A percentile compares a stretch with the other conserved stretches of the same genome.
Conservation (phyloP, 2,113 vertebrate species). For the Pyxicephalus adspersus region DNA sequence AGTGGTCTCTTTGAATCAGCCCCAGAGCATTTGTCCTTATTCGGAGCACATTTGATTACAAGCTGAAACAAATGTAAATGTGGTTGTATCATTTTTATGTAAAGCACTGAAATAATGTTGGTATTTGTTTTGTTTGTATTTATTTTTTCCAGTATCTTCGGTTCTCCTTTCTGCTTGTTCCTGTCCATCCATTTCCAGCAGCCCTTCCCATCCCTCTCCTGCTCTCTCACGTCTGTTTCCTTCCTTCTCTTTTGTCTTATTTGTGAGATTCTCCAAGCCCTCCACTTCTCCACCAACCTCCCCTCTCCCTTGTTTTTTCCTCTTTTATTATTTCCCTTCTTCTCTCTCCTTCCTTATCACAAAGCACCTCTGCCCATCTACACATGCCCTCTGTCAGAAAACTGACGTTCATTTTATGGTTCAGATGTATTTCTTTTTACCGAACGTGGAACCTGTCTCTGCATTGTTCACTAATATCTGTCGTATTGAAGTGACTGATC, state of each 20-base stretch:
- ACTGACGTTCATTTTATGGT: neutral
- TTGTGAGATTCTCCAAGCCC: neutral
- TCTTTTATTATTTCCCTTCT: constrained; percentile 23
- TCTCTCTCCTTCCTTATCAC: constrained; percentile 3
- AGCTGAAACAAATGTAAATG: too few species aligned
- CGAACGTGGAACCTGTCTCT: neutral
- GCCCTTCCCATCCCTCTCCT: neutral
- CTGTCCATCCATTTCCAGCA: neutral
- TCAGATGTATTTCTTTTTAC: neutral
- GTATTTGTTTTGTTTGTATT: neutral
- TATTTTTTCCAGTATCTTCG: neutral
- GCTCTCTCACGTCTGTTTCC: constrained; percentile 30
- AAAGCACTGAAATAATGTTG: too few species aligned
- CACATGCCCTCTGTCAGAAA: constrained; percentile 1
- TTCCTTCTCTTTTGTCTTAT: constrained; percentile 9
- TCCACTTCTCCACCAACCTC: neutral
- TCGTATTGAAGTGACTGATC: neutral
- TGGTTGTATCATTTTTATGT: too few species aligned
- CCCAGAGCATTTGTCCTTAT: too few species aligned
- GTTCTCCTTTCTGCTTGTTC: neutral
- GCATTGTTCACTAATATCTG: neutral
- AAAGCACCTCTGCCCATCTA: constrained; percentile 1
- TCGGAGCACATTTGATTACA: too few species aligned
- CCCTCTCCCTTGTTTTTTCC: constrained; percentile 8
- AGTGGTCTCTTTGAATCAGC: too few species aligned